Percentiles rank a stretch among this genome's conserved stretches.
Conservation (phyloP, 2,113 vertebrate genomes). For the Microcebus jonahi region DNA sequence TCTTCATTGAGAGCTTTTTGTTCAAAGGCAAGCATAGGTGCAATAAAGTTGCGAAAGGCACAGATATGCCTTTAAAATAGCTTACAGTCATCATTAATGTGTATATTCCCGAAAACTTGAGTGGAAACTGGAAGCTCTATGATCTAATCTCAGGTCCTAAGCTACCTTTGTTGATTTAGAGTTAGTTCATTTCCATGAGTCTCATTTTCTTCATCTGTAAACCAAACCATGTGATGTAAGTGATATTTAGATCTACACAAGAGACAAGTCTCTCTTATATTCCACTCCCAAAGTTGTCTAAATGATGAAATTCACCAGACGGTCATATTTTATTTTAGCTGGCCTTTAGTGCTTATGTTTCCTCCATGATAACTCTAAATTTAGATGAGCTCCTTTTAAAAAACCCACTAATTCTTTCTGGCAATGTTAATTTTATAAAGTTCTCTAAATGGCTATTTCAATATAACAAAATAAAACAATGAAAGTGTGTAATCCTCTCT, state of each 20-base stretch:
- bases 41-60: neutral
- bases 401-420: neutral
- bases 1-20: neutral
- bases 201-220: neutral
- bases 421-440: neutral
- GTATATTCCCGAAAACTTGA: neutral
- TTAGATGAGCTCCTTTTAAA: neutral
- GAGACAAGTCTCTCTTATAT: neutral
- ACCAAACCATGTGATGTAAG: neutral
- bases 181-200: neutral
- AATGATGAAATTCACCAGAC: neutral
- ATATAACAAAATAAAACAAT: slow-evolving; percentile 23
- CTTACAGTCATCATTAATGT: neutral
- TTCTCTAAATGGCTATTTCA: slow-evolving; percentile 11
- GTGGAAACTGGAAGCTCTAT: neutral
- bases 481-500: neutral
- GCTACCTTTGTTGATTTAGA: neutral
- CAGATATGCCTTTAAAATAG: neutral
- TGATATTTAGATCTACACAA: neutral
- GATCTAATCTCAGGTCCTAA: neutral
- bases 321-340: neutral
- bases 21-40: neutral
- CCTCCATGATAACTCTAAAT: neutral
- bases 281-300: neutral
- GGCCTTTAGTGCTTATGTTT: neutral